Evolutionary conservation across 2,113 vertebrate species (phyloP), one percentile per base, ranked within the genome.

Genomic region (Castor canadensis): DNA sequence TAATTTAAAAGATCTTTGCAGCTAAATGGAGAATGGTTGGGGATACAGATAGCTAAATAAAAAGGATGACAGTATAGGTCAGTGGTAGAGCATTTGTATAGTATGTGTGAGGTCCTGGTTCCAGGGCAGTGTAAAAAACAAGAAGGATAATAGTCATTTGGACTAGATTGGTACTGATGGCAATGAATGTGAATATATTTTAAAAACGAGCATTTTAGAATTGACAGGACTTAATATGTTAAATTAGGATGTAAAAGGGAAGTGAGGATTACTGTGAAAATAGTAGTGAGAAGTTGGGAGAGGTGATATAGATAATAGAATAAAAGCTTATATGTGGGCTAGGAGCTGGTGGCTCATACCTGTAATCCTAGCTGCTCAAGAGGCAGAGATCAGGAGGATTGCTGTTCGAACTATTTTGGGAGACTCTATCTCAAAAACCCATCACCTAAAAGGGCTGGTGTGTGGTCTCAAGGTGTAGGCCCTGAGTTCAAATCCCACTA

Each of bases 1-100:
- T 28, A 93, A n/a, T 91, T 96, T 77, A 76, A 91, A 81, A 77
- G 45, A 82, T 87, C 26, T 94, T 91, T 22, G 40, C 62, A 66
- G 56, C 40, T 73, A 88, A 84, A 19, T 88, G 54, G 54, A 58
- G 32, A 84, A 94, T 91, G 30, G 8, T 77, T 85, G 54, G 32
- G 5, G 9, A 24, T 32, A 19, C 9, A 47, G 6, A 86, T 58
- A 54, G 71, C 45, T 90, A 40, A 52, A 81, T n/a, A 83, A 91
- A 35, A 58, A 82, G 49, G 1, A 77, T 79, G 52, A 54, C 19
- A 6, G 35, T 3, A 16, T 67, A 38, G 66, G 1, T 69, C 17
- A 20, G 16, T 69, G n/a, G 66, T 38, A 69, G 17, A 69, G 66
- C 17, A 60, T 20, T 69, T 69, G 66, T 13, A 13, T 69, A 69